Base-by-base conservation (phyloP, 2,797 vertebrate genomes). In the Cheirogaleus major region DNA sequence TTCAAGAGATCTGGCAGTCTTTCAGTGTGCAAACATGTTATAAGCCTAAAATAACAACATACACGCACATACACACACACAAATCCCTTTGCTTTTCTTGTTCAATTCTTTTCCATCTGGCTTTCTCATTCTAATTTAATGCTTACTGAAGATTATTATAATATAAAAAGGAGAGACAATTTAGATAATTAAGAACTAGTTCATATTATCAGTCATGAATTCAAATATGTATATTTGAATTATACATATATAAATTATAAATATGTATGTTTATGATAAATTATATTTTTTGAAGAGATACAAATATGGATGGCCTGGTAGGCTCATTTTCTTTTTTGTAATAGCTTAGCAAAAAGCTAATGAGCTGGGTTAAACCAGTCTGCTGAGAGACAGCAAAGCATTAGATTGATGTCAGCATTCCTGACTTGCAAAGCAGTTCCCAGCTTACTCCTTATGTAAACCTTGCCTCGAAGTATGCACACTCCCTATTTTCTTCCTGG, bases 101-200 rank as follows among this genome's bases (percentile, higher is more conserved):
- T 52, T 30, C 30, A 78, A 20, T 65, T 83, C 12, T 57, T 87
- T 87, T 83, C 18, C 25, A 55, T 82, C 35, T 92, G 30, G 5
- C 9, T 81, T 63, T 45, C 4, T 14, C 22, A 72, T 82, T 81
- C 13, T 85, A 76, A 59, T 85, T 91, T 86, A 69, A 67, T 78
- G 5, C 73, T 82, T 67, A 73, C 55, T 41, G 43, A 48, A 25
- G 18, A 52, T 67, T 89, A 81, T 59, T 41, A 32, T 41, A 52
- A 15, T 50, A 55, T 55, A 38, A 86, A 45, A 85, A 73, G 5
- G 7, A 67, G 18, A 63, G 13, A 72, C 2, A 85, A 55, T 85
- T 91, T 86, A 89, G 30, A 55, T 76, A 86, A 72, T 91, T 45
- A 87, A 91, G 32, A 94, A 93, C 83, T 23, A 63, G 9, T 93